A percentile compares a stretch with the other conserved stretches of the same genome.
Conservation (phyloP, 2,888 invertebrate species). For the Megaustenia siamemsis region DNA sequence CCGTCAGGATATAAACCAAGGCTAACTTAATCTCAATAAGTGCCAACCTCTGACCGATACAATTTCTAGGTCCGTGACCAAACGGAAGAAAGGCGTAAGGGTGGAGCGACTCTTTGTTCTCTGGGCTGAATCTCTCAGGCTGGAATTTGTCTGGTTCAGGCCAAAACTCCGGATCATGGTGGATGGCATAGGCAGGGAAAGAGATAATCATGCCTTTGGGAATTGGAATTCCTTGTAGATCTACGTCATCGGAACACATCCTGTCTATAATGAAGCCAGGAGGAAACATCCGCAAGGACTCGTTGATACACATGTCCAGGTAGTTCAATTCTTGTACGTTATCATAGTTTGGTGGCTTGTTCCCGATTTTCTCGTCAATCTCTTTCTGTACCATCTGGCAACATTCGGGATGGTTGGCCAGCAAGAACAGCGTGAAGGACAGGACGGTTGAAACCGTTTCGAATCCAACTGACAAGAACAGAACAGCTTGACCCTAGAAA, state of each 20-base stretch:
- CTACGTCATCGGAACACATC: slow-evolving; percentile 48
- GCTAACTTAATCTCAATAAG: slow-evolving; percentile 28
- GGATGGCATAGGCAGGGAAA: slow-evolving; percentile 57
- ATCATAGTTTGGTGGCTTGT: slow-evolving; percentile 53
- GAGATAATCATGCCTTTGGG: slow-evolving; percentile 56
- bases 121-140: slow-evolving; percentile 56
- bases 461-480: slow-evolving; percentile 41
- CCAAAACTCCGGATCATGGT: slow-evolving; percentile 58
- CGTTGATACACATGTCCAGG: slow-evolving; percentile 63
- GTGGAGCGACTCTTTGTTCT: slow-evolving; percentile 12
- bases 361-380: slow-evolving; percentile 54
- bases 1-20: slow-evolving; percentile 22
- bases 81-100: slow-evolving; percentile 40
- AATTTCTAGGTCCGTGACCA: slow-evolving; percentile 44
- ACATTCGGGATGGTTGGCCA: slow-evolving; percentile 35
- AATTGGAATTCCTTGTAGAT: slow-evolving; percentile 56
- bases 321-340: slow-evolving; percentile 58
- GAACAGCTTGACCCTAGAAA: slow-evolving; percentile 39
- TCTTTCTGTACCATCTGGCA: slow-evolving; percentile 51
- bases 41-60: slow-evolving; percentile 44
- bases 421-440: slow-evolving; percentile 36
- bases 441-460: slow-evolving; percentile 42
- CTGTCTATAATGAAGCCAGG: slow-evolving; percentile 55
- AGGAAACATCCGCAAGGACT: slow-evolving; percentile 60
- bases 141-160: slow-evolving; percentile 57